These are phyloP conservation scores for Philantomba maxwellii DNA, from an alignment of 2,113 vertebrate species.

Conservation along the genomic window DNA sequence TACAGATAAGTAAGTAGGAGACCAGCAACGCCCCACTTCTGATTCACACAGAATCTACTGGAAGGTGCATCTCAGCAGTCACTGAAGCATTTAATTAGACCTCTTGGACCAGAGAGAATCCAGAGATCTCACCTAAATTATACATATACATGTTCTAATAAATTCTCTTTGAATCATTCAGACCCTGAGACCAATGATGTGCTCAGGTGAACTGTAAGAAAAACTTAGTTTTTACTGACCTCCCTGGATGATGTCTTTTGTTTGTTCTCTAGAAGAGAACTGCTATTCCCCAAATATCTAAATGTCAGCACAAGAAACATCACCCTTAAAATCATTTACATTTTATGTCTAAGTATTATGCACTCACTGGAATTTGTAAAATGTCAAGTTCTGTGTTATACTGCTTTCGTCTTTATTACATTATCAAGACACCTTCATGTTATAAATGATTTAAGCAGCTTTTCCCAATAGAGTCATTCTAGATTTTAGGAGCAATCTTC, in stretches of 20 bases:
- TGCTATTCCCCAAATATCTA: neutral
- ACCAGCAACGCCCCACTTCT: neutral
- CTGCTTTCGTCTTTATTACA: neutral
- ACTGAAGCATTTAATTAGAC: neutral
- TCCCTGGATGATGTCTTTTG: neutral
- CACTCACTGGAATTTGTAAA: neutral
- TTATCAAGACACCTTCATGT: constrained; percentile 36
- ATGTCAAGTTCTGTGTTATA: constrained; percentile 8
- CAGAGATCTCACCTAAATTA: neutral
- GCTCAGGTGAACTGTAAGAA: neutral
- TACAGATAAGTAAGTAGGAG: neutral
- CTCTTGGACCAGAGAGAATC: neutral
- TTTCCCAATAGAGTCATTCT: constrained; percentile 8
- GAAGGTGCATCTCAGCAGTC: neutral
- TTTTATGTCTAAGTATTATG: neutral
- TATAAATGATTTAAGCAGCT: constrained; percentile 36
- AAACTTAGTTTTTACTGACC: constrained; percentile 66
- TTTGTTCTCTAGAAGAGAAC: constrained; percentile 21
- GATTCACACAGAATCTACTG: neutral
- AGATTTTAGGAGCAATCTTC: neutral
- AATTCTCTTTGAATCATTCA: neutral
- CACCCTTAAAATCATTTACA: constrained; percentile 9
- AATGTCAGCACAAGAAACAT: neutral
- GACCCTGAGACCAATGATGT: neutral
- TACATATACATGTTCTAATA: neutral